Evolutionary conservation across 2,797 vertebrate species (phyloP).

Genomic region (Garrulus glandarius): DNA sequence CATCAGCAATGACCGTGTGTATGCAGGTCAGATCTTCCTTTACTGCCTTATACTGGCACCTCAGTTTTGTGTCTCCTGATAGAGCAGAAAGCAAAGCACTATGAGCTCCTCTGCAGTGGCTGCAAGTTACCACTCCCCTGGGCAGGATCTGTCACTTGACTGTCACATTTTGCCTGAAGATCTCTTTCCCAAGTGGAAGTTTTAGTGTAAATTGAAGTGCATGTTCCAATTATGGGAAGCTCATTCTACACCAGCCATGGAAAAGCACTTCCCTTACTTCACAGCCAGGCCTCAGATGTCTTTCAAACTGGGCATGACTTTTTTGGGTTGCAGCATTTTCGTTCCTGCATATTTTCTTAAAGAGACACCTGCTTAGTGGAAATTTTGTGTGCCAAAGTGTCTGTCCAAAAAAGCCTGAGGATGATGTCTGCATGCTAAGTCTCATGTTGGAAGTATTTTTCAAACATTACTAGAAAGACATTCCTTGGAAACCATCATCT

Average conservation of each 20-base stretch:
- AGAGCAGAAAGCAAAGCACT: background rate
- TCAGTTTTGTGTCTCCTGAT: fast-evolving
- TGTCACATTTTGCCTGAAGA: background rate
- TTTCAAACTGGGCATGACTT: background rate
- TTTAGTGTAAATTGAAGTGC: background rate
- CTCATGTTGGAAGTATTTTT: background rate
- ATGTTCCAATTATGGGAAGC: background rate
- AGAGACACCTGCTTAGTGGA: background rate
- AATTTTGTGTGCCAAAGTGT: background rate
- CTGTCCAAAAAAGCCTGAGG: background rate
- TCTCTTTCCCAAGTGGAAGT: background rate
- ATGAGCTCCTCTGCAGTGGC: background rate
- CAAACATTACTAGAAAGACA: background rate
- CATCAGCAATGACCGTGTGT: fast-evolving
- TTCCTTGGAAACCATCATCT: background rate
- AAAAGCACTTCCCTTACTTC: background rate
- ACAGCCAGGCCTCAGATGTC: background rate
- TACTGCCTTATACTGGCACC: background rate
- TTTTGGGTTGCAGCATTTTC: background rate
- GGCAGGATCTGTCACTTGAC: background rate
- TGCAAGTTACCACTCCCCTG: fast-evolving
- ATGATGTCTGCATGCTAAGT: background rate
- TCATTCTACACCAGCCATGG: background rate
- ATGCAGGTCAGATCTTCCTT: background rate
- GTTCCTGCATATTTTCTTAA: background rate